phyloP scores from a whole-genome alignment of 1,140 invertebrate species.

The Adelges cooleyi region DNA sequence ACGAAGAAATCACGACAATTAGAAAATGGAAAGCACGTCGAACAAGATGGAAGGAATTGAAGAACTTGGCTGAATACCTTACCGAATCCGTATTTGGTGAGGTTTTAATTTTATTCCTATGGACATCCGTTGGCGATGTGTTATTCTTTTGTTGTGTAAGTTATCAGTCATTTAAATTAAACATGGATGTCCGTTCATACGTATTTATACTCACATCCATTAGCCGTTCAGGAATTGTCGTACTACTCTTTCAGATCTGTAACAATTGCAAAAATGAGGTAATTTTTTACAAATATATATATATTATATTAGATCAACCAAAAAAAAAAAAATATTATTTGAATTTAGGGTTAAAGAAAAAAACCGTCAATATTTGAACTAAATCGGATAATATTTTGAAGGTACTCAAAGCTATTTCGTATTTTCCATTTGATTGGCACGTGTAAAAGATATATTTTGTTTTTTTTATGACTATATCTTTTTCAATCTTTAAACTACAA shows the following conservation, averaged over 20 bases:
- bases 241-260: not conserved
- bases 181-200: accelerated
- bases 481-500: too few relatives aligned
- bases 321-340: not conserved
- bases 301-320: not conserved
- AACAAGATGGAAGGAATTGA: not conserved
- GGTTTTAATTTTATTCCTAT: not conserved
- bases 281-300: not conserved
- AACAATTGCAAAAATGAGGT: not conserved
- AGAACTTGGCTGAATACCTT: not conserved
- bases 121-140: not conserved
- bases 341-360: not conserved
- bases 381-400: not conserved
- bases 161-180: not conserved
- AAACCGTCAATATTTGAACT: not conserved
- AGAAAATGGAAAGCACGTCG: not conserved
- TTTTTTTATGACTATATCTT: too few relatives aligned
- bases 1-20: not conserved
- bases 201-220: not conserved
- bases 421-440: too few relatives aligned
- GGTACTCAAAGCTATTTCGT: not conserved
- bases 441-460: too few relatives aligned
- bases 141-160: not conserved
- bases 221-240: not conserved
- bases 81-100: not conserved